These are phyloP conservation scores for Cyclopterus lumpus DNA, from an alignment of 2,797 vertebrate species.

Conservation along the genomic window DNA sequence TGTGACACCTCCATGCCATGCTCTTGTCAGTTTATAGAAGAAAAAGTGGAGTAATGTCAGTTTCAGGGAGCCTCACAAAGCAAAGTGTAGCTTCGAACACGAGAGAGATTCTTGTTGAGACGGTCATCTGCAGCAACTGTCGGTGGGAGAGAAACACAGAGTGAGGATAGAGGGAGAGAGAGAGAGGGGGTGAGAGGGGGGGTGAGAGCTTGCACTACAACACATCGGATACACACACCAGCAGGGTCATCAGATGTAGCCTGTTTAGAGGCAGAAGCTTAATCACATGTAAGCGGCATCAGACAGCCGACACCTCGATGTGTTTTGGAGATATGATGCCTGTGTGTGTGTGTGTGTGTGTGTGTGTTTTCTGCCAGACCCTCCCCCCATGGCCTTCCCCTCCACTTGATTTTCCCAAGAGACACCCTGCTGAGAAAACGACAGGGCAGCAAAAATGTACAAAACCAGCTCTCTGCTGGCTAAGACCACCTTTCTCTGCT, in stretches of 20 bases:
- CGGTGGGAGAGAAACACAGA: conserved; percentile 20
- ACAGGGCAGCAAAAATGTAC: conserved; percentile 84
- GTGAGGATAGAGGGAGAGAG: neutral
- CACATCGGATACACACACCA: conserved; percentile 42
- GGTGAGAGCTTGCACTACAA: conserved; percentile 24
- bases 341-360: conserved; percentile 43
- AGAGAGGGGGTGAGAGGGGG: neutral
- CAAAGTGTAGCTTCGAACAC: conserved; percentile 72
- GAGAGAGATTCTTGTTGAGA: conserved; percentile 73
- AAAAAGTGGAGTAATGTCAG: conserved; percentile 86
- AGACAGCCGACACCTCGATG: conserved; percentile 66
- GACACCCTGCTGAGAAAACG: conserved; percentile 82
- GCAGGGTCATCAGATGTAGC: conserved; percentile 67
- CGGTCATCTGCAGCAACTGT: conserved; percentile 67
- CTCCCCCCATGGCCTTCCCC: conserved; percentile 71
- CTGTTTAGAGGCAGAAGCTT: conserved; percentile 72
- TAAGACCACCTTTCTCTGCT: conserved; percentile 66
- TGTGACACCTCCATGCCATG: conserved; percentile 79
- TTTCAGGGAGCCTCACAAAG: conserved; percentile 78
- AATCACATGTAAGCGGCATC: conserved; percentile 78
- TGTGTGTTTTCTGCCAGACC: conserved; percentile 64
- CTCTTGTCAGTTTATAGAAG: conserved; percentile 81
- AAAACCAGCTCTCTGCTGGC: conserved; percentile 77
- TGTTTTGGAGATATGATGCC: conserved; percentile 74
- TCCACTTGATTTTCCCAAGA: conserved; percentile 82